Conservation (phyloP, 1,140 invertebrate species). For the Achatina immaculata region DNA sequence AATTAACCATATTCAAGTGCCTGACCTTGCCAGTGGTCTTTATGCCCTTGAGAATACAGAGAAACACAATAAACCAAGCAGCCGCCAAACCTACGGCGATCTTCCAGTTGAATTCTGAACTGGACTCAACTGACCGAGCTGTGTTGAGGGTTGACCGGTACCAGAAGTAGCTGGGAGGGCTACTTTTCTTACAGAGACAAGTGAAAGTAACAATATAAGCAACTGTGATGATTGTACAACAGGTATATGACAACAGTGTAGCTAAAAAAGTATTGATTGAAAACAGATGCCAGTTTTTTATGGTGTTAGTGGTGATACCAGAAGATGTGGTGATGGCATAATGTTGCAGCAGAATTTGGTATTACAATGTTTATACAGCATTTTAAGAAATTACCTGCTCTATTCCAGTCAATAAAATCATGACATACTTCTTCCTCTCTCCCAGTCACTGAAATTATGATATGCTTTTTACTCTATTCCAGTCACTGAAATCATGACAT, state of each 20-base stretch:
- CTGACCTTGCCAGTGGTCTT: constrained; percentile 91
- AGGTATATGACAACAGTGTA: not conserved
- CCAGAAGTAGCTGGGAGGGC: constrained; percentile 60
- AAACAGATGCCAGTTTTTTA: not conserved
- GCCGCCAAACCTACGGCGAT: constrained; percentile 88
- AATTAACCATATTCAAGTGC: too few relatives aligned
- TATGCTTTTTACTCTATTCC: too few relatives aligned
- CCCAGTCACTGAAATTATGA: too few relatives aligned
- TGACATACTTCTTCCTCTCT: too few relatives aligned
- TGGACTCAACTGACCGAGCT: constrained; percentile 51
- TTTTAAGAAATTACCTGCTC: too few relatives aligned
- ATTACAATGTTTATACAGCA: too few relatives aligned
- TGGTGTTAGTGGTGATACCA: not conserved
- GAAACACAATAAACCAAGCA: constrained; percentile 94
- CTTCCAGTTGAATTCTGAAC: constrained; percentile 84
- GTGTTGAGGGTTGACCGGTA: constrained; percentile 58
- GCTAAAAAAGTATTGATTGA: not conserved
- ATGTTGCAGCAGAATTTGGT: too few relatives aligned
- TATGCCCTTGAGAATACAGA: constrained; percentile 98
- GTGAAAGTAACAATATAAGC: not conserved
- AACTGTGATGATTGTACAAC: too few relatives aligned
- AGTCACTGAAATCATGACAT: too few relatives aligned
- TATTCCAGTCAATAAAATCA: too few relatives aligned
- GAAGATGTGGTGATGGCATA: too few relatives aligned
- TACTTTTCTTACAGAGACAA: constrained; percentile 52